Evolutionary conservation across 2,113 vertebrate species (phyloP).

Genomic region (Phalacrocorax brasilianus): DNA sequence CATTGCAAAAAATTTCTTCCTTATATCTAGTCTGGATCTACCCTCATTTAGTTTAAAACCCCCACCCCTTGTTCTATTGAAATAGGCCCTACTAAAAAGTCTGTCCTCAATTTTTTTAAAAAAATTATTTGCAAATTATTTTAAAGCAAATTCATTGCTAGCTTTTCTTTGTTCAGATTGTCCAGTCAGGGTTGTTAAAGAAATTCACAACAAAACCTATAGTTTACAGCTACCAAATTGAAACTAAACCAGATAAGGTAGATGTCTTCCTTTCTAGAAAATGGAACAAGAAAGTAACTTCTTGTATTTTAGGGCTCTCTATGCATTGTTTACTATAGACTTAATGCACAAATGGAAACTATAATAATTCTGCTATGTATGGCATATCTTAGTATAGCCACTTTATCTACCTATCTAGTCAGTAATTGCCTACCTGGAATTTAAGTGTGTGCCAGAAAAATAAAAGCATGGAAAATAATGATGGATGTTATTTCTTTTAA

Average conservation of each 20-base stretch:
- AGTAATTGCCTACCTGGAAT: neutral
- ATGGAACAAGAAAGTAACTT: neutral
- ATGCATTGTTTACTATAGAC: neutral
- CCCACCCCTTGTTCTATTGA: neutral
- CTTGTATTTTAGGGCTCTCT: neutral
- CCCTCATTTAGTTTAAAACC: neutral
- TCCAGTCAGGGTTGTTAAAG: neutral
- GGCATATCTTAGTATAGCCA: neutral
- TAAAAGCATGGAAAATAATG: neutral
- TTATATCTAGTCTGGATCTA: neutral
- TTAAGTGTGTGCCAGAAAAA: neutral
- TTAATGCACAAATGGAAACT: neutral
- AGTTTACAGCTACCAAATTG: neutral
- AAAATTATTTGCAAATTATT: neutral
- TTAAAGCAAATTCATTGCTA: neutral
- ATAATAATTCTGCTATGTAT: neutral
- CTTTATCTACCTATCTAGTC: neutral
- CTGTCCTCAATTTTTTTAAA: neutral
- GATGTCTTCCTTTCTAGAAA: neutral
- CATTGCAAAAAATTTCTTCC: neutral
- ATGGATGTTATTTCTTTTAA: neutral
- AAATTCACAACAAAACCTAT: neutral
- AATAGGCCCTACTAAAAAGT: neutral
- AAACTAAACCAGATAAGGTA: neutral
- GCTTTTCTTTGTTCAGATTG: neutral